A percentile compares a stretch with the other conserved stretches of the same genome.
These are phyloP conservation scores for Melanchra persicariae DNA, from an alignment of 2,888 invertebrate species.

Conservation along the genomic window DNA sequence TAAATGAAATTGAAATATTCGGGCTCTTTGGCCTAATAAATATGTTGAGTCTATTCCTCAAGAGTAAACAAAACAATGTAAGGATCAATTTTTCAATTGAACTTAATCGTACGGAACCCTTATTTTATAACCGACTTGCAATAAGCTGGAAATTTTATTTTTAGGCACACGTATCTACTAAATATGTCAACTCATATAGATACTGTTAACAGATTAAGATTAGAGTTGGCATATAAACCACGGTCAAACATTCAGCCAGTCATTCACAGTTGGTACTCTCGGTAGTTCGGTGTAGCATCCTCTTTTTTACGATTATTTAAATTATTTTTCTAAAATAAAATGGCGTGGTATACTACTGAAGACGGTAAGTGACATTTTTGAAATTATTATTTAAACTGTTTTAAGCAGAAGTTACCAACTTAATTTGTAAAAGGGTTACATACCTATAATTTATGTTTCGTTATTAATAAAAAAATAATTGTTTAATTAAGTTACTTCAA, in stretches of 20 bases:
- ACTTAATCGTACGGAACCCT: background rate
- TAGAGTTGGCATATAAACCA: background rate
- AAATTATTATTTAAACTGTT: no score
- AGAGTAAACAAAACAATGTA: background rate
- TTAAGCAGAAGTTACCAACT: background rate
- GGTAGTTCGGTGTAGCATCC: no score
- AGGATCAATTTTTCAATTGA: background rate
- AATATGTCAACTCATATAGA: conserved; percentile 3
- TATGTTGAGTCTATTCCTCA: background rate
- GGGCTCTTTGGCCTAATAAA: background rate
- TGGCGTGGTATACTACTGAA: conserved; percentile 17
- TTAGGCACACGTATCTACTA: background rate
- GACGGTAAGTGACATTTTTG: conserved; percentile 8
- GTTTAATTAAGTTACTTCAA: no score
- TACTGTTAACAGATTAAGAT: background rate
- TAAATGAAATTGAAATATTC: no score
- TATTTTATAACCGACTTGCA: background rate
- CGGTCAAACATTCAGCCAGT: no score
- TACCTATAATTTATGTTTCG: no score
- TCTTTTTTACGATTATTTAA: no score
- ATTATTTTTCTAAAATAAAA: background rate
- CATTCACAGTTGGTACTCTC: background rate
- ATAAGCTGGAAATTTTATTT: background rate
- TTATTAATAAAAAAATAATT: no score
- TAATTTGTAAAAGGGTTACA: no score